These are phyloP conservation scores for Neolamprologus toae DNA, from an alignment of 2,113 vertebrate genomes.

Conservation along the genomic window DNA sequence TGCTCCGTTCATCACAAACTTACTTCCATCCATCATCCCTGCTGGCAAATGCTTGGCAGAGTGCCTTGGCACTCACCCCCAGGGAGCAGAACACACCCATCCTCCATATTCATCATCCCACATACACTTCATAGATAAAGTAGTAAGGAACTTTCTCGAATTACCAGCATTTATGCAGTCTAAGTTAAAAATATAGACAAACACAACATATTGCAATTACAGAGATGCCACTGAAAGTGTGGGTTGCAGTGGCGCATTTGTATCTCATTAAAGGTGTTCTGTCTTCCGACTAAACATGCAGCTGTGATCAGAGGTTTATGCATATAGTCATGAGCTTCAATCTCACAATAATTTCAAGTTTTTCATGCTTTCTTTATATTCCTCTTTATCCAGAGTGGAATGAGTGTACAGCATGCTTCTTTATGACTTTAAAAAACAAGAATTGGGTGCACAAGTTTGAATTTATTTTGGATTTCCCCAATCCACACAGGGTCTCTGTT, in stretches of 20 bases:
- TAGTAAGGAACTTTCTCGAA: neutral
- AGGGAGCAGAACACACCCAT: neutral
- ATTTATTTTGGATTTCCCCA: neutral
- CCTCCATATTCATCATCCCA: neutral
- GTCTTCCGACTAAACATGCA: neutral
- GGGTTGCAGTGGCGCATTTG: rapidly evolving
- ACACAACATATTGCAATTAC: neutral
- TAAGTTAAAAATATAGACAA: neutral
- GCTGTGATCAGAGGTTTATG: neutral
- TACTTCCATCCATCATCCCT: neutral
- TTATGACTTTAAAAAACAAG: neutral
- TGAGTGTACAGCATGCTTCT: neutral
- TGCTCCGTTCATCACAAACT: neutral
- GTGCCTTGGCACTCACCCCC: neutral
- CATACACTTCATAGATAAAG: neutral
- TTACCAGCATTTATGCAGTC: neutral
- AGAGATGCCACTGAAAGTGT: neutral
- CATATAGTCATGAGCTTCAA: neutral
- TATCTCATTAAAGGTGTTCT: neutral
- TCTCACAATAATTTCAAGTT: neutral
- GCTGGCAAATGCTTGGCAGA: neutral
- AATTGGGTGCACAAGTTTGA: neutral
- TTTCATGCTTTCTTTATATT: neutral
- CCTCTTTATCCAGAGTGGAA: neutral
- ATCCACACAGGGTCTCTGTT: neutral